Evolutionary conservation across 1,140 invertebrate species (phyloP).

Genomic region (Chironomus striatipennis): DNA sequence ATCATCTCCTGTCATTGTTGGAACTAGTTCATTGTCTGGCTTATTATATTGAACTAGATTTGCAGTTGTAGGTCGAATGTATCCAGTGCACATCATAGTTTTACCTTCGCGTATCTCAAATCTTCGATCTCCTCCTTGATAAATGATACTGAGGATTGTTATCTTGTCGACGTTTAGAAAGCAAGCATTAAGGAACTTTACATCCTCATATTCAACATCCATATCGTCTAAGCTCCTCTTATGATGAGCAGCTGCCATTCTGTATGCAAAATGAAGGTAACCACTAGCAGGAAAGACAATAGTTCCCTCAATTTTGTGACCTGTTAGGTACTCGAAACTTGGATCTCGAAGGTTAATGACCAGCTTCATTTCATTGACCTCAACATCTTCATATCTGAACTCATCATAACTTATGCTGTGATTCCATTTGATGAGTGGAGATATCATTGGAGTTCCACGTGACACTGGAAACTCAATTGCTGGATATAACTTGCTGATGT

Average conservation of each 20-base stretch:
- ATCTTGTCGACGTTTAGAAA: background rate
- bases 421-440: constrained; percentile 76
- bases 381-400: background rate
- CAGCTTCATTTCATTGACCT: background rate
- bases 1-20: constrained; percentile 50
- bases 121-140: background rate
- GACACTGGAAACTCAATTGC: constrained; percentile 61
- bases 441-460: constrained; percentile 61
- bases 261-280: background rate
- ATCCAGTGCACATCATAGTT: background rate
- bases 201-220: background rate
- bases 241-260: background rate
- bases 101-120: background rate
- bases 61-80: background rate
- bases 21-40: background rate
- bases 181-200: background rate
- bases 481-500: constrained; percentile 47
- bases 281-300: background rate
- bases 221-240: background rate
- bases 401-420: constrained; percentile 48
- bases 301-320: background rate
- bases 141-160: background rate
- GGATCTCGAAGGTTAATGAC: background rate
- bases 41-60: background rate
- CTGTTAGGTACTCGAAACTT: background rate